phyloP scores from a whole-genome alignment of 2,797 vertebrate genomes.

The Sardinella longiceps region DNA sequence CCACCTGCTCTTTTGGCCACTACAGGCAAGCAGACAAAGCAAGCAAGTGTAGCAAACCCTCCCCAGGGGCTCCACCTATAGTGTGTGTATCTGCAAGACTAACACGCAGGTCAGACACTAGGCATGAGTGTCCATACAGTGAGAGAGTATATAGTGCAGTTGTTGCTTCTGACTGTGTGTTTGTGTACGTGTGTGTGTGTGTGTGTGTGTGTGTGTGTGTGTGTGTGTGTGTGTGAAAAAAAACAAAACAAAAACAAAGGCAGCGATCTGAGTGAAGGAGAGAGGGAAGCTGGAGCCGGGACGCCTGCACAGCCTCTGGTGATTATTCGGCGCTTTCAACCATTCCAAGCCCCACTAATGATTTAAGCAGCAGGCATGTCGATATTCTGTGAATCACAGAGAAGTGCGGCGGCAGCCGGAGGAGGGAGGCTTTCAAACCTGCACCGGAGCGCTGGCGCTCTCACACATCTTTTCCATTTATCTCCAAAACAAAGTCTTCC shows the following conservation, averaged over 20 bases:
- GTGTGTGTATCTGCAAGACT: background rate
- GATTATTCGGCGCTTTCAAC: constrained; percentile 67
- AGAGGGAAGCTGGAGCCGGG: constrained; percentile 12
- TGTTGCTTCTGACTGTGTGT: background rate
- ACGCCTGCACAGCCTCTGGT: constrained; percentile 70
- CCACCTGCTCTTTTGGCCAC: background rate
- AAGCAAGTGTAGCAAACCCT: background rate
- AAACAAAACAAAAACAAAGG: background rate
- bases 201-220: background rate
- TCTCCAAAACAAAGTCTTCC: constrained; percentile 46
- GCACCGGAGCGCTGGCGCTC: constrained; percentile 38
- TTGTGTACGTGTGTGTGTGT: background rate
- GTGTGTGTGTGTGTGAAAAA: too few species aligned
- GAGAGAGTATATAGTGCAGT: background rate
- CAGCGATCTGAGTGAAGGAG: background rate
- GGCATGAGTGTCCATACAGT: background rate
- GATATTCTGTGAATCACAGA: constrained; percentile 54
- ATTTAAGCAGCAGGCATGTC: constrained; percentile 60
- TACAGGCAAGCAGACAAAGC: background rate
- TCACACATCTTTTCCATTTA: constrained; percentile 45
- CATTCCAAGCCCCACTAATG: constrained; percentile 65
- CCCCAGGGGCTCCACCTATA: background rate
- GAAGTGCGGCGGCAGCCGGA: constrained; percentile 42
- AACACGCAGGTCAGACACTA: background rate
- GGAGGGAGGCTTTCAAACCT: constrained; percentile 48